Base-by-base conservation (phyloP, 2,113 vertebrate species). In the Clarias magur region DNA sequence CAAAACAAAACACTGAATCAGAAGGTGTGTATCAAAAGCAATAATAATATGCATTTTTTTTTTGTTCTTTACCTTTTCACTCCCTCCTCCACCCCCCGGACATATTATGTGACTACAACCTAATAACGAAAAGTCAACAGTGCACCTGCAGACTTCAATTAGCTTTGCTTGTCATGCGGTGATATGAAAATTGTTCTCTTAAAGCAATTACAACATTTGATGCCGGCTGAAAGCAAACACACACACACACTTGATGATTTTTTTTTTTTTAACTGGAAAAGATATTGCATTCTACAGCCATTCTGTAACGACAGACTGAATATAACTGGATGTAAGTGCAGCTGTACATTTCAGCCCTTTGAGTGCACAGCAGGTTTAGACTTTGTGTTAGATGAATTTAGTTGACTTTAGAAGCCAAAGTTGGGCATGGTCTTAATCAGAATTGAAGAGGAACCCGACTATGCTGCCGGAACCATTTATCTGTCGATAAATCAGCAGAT, bases 241-340 rank as follows among this genome's bases (percentile, higher is more conserved):
- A 48, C 60, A 67, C 81, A 30, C 25, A 70, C 63, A 87, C 3
- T 25, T 53, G 48, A 54, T 2, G 25, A 2, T 84, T 65, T 73
- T 88, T 79, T 84, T 80, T 73, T 88, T 70, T 84, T 72, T 85
- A 63, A 85, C 86, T 67, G 65, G 16, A 21, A 59, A 34, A 72
- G 30, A n/a, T 42, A 25, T 84, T 34, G 34, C 42, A 25, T 56
- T 60, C 25, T 11, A 84, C 25, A 25, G 65, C 23, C 62, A 48
- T 72, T 25, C 73, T n/a, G 23, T 48, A 76, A 53, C 12, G 42
- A n/a, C 23, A n/a, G 12, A 15, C 21, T 76, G 16, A 54, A 76
- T n/a, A 76, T 75, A 76, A 38, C 48, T 54, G 16, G n/a, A 78
- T 56, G 16, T 6, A 70, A 17, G 34, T 30, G 67, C 27, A 17